Evolutionary conservation across 2,113 vertebrate species (phyloP).

Genomic region (Calcarius ornatus): DNA sequence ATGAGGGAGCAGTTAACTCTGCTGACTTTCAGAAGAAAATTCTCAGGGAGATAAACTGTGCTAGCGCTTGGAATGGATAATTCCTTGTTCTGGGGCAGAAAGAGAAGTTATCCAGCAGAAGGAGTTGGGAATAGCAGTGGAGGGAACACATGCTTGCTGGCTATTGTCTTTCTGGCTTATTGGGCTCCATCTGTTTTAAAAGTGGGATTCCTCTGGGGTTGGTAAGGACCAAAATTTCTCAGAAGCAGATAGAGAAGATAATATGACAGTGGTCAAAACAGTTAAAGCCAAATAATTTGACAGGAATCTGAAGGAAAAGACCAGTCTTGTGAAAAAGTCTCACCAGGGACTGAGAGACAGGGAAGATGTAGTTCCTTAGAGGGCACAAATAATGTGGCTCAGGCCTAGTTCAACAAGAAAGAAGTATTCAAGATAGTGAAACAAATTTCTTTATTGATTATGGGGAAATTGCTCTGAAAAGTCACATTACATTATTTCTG

Average conservation of each 20-base stretch:
- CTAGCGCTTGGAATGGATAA: background rate
- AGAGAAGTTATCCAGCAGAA: background rate
- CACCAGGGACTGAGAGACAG: rapidly evolving
- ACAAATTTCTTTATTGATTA: background rate
- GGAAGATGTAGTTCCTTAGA: background rate
- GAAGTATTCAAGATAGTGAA: background rate
- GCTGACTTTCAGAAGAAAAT: background rate
- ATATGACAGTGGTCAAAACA: background rate
- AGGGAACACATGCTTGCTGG: background rate
- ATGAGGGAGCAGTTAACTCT: background rate
- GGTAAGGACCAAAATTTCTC: background rate
- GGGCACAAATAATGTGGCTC: background rate
- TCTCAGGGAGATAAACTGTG: background rate
- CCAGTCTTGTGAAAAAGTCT: background rate
- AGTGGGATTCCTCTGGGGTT: background rate
- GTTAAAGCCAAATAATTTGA: background rate
- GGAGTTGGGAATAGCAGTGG: background rate
- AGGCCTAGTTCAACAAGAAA: background rate
- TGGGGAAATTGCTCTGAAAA: background rate
- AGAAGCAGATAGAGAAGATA: background rate
- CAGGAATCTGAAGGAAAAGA: background rate
- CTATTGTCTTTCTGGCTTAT: background rate
- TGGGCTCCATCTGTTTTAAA: background rate
- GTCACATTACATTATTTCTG: background rate
- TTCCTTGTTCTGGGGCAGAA: background rate